These are phyloP conservation scores for Ophioninae sp. DNA, from an alignment of 2,888 invertebrate genomes.

Conservation along the genomic window DNA sequence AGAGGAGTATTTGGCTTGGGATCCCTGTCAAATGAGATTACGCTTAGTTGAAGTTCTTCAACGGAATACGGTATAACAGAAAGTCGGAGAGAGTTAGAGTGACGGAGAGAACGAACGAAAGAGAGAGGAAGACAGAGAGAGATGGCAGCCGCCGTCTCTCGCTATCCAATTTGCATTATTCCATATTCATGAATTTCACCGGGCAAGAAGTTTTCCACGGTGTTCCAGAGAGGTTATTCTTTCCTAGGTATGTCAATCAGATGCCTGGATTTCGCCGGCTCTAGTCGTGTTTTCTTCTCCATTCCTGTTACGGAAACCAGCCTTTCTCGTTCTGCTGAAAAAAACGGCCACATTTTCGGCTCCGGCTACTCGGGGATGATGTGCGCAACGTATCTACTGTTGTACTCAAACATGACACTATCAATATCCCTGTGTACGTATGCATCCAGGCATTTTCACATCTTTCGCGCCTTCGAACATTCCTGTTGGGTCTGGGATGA, in stretches of 20 bases:
- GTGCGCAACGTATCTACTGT: constrained; percentile 27
- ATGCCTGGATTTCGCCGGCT: constrained; percentile 50
- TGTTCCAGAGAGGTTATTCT: constrained; percentile 62
- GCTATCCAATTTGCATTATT: constrained; percentile 65
- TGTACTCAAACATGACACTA: constrained; percentile 1
- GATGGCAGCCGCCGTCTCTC: constrained; percentile 11
- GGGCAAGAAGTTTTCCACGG: constrained; percentile 64
- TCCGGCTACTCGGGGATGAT: constrained; percentile 35
- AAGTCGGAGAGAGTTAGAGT: constrained; percentile 30
- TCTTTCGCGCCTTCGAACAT: too few species aligned
- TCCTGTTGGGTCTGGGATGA: too few species aligned
- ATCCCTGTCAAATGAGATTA: constrained; percentile 68
- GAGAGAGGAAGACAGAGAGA: background rate
- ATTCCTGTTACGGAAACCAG: constrained; percentile 25
- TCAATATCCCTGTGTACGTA: background rate
- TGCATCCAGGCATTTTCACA: too few species aligned
- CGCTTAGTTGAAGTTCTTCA: constrained; percentile 66
- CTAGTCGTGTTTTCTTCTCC: constrained; percentile 55
- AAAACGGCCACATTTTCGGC: constrained; percentile 30
- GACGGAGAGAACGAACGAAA: constrained; percentile 24
- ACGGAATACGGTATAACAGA: constrained; percentile 59
- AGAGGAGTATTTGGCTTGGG: constrained; percentile 39
- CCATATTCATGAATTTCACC: constrained; percentile 67
- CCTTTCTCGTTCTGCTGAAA: constrained; percentile 20
- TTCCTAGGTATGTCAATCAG: constrained; percentile 67